Percentiles rank a stretch among this genome's conserved stretches.
Evolutionary conservation across 1,140 invertebrate species (phyloP).

Genomic region (Tribolium castaneum): DNA sequence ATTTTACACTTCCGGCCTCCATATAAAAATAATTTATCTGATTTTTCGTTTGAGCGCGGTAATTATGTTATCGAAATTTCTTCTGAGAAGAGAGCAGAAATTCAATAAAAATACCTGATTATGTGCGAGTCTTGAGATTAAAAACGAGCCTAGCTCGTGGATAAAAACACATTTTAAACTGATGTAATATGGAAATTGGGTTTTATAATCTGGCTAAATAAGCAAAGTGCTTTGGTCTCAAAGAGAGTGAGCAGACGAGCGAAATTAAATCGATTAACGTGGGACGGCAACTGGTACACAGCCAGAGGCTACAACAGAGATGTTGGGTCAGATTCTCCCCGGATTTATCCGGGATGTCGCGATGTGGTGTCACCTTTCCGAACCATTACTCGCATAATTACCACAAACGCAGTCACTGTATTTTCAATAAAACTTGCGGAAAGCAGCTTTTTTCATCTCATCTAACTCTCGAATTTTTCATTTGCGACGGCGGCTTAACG

Average conservation of each 20-base stretch:
- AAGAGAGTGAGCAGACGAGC: constrained; percentile 23
- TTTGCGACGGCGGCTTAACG: too few relatives aligned
- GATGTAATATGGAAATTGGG: constrained; percentile 22
- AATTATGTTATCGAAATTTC: background rate
- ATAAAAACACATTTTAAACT: constrained; percentile 23
- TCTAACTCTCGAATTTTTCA: background rate
- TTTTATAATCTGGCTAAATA: constrained; percentile 32
- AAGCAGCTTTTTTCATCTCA: background rate
- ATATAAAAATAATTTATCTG: constrained; percentile 12
- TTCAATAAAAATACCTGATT: too few relatives aligned
- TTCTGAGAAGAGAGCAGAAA: background rate
- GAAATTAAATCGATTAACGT: constrained; percentile 34
- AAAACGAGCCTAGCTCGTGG: background rate
- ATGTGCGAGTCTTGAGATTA: background rate
- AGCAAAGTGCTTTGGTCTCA: constrained; percentile 24
- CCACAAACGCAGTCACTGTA: background rate
- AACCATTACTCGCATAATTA: too few relatives aligned
- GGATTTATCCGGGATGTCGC: background rate
- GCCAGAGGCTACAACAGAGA: background rate
- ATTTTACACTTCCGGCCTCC: constrained; percentile 19
- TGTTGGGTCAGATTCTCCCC: background rate
- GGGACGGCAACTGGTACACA: constrained; percentile 14
- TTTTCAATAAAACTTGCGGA: background rate
- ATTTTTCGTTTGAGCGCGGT: background rate
- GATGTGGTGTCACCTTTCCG: background rate